Base-by-base conservation (phyloP, 2,888 invertebrate species). In the Timema cristinae region DNA sequence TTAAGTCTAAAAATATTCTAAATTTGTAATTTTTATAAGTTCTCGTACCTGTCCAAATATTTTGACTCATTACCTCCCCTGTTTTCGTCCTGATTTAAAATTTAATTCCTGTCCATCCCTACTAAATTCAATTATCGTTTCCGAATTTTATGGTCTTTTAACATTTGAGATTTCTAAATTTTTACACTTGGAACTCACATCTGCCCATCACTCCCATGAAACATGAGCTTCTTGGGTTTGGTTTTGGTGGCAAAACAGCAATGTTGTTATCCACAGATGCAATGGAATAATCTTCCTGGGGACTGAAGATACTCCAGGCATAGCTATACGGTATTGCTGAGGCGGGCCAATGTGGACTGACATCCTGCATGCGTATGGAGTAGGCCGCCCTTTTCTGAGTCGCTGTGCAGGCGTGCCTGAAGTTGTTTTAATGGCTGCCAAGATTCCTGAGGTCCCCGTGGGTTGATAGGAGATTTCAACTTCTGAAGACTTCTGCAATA, bases 191-290 rank as follows among this genome's bases (percentile, higher is more conserved):
- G 48, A 10, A 78, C 81, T 78, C 79, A 86, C 75, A 90, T 89
- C 81, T 93, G 93, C 0, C 99, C 99, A 82, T 99, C 95, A 13
- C 94, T 95, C 9, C 98, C 98, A 75, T 92, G 89, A 79, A 99
- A 96, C 10, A 94, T 88, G 54, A 98, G 85, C 82, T 98, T 99
- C 81, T 99, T 99, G 0, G 99, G 99, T 80, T 97, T 94, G 0
- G 99, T 99, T 83, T 99, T 99, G 0, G 99, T 98, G 0, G 97
- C 71, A 99, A 84, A 75, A 99, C 94, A 68, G 93, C 91, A 0
- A 98, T 94, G 13, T 89, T 88, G 77, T 92, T 91, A 77, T 94
- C 92, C 0, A 98, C 91, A 4, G 92, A 89, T 77, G 89, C 87
- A 70, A 95, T 91, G 0, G 91, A 0, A 94, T 85, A 68, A 85